phyloP scores from a whole-genome alignment of 2,797 vertebrate genomes.

The Petrocephalus schoutedeni region DNA sequence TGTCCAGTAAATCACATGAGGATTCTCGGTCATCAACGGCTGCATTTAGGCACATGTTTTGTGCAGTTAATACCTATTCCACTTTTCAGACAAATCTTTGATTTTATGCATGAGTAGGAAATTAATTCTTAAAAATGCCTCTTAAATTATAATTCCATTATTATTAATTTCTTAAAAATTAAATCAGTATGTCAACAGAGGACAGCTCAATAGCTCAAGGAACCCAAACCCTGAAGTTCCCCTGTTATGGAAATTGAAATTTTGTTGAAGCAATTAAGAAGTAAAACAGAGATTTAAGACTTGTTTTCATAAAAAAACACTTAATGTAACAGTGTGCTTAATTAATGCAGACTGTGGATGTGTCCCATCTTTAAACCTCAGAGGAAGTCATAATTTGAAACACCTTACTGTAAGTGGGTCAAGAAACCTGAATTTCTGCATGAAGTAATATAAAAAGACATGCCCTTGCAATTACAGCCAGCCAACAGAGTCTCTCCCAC shows the following conservation, averaged over 20 bases:
- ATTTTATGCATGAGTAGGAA: neutral
- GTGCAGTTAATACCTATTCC: neutral
- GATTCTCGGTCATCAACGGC: neutral
- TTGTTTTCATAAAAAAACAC: too few relatives aligned
- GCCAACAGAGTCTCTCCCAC: neutral
- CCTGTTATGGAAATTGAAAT: neutral
- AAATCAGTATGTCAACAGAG: neutral
- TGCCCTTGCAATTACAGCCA: neutral
- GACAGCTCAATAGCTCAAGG: neutral
- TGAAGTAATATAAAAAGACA: neutral
- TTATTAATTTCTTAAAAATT: neutral
- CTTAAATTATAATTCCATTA: neutral
- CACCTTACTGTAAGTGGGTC: neutral
- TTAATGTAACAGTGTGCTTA: neutral
- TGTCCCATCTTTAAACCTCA: neutral
- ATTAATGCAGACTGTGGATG: neutral
- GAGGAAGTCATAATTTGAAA: neutral
- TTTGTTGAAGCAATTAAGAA: neutral
- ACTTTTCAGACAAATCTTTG: neutral
- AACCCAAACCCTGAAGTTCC: neutral
- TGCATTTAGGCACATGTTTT: neutral
- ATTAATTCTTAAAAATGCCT: neutral
- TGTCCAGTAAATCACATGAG: neutral
- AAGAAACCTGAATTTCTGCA: neutral
- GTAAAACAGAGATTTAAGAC: neutral